A percentile compares a stretch with the other conserved stretches of the same genome.
Conservation (phyloP, 1,140 invertebrate species). For the Planococcus citri region DNA sequence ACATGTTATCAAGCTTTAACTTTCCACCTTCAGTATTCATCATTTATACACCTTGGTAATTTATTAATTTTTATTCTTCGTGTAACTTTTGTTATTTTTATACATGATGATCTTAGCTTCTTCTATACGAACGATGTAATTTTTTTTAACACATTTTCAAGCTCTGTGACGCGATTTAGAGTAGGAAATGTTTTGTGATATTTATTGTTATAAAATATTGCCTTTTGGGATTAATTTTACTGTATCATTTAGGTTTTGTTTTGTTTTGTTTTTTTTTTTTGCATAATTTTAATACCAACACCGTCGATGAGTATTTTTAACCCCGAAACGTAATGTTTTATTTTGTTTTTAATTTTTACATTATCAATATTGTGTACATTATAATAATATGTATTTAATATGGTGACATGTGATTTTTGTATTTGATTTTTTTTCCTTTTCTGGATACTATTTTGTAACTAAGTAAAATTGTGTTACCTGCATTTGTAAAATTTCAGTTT, state of each 20-base stretch:
- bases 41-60: neutral
- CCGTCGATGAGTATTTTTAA: neutral
- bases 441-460: neutral
- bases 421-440: neutral
- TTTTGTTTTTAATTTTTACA: no score
- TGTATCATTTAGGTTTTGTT: no score
- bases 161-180: no score
- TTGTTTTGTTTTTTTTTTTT: neutral
- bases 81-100: no score
- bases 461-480: neutral
- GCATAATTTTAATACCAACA: neutral
- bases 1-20: neutral
- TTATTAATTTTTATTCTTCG: slow-evolving; percentile 9
- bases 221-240: no score
- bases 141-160: neutral
- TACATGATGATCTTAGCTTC: no score
- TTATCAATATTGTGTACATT: neutral
- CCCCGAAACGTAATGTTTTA: neutral
- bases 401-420: slow-evolving; percentile 1
- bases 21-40: neutral
- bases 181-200: neutral
- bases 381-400: neutral
- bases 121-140: neutral
- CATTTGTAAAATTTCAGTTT: neutral
- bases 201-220: neutral